A percentile compares a stretch with the other conserved stretches of the same genome.
These are phyloP conservation scores for Nineta flava DNA, from an alignment of 2,888 invertebrate species.

Conservation along the genomic window DNA sequence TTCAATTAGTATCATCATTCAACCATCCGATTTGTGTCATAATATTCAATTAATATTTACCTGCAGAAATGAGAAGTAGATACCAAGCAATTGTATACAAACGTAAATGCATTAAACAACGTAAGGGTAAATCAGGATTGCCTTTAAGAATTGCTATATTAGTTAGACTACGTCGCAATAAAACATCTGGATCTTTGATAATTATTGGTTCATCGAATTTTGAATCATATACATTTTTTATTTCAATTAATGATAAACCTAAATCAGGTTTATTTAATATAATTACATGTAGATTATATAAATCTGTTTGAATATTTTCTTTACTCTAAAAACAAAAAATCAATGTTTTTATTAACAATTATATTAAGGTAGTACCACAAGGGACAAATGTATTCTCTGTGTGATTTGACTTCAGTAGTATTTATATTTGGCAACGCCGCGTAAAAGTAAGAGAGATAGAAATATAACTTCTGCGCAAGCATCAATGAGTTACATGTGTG, in stretches of 20 bases:
- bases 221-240: neutral
- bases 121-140: slow-evolving; percentile 43
- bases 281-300: slow-evolving; percentile 50
- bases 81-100: neutral
- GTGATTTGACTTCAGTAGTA: too few relatives aligned
- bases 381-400: too few relatives aligned
- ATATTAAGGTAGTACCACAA: too few relatives aligned
- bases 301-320: slow-evolving; percentile 31
- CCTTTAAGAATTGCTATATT: slow-evolving; percentile 38
- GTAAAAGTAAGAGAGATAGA: too few relatives aligned
- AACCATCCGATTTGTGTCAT: too few relatives aligned
- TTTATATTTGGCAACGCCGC: too few relatives aligned
- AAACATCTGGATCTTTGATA: neutral
- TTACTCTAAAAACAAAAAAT: slow-evolving; percentile 26
- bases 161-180: slow-evolving; percentile 29
- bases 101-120: slow-evolving; percentile 37
- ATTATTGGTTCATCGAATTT: neutral
- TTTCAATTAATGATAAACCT: slow-evolving; percentile 27
- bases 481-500: too few relatives aligned
- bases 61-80: neutral
- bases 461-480: too few relatives aligned
- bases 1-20: neutral
- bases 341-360: too few relatives aligned
- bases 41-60: neutral
- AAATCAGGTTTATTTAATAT: slow-evolving; percentile 55